Percentiles rank a stretch among this genome's conserved stretches.
Evolutionary conservation across 1,140 invertebrate species (phyloP).

Genomic region (Chironomus striatipennis): DNA sequence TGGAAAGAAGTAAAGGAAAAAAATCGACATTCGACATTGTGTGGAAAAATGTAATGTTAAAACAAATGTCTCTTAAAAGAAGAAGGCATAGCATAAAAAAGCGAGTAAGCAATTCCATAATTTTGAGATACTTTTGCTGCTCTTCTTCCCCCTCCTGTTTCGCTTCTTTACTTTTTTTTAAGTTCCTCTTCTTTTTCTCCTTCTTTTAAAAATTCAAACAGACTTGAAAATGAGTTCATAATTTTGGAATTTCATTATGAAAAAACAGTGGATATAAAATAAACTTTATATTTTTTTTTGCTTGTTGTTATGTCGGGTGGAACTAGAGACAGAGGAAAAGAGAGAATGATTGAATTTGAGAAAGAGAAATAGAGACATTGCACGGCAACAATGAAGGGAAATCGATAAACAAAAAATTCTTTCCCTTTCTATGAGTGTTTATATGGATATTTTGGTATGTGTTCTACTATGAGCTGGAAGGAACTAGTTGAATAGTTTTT

Average conservation of each 20-base stretch:
- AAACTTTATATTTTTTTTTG: too few relatives aligned
- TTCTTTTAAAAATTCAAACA: not conserved
- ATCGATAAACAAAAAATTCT: not conserved
- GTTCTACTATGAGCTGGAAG: too few relatives aligned
- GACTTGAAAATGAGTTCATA: slow-evolving; percentile 2
- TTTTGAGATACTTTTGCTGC: not conserved
- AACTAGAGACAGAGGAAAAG: not conserved
- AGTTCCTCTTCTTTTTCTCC: not conserved
- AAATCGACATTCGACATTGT: not conserved
- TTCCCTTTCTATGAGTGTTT: too few relatives aligned
- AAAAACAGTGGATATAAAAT: not conserved
- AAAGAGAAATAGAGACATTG: not conserved
- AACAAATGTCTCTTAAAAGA: not conserved
- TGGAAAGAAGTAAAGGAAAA: not conserved
- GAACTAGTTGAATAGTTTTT: too few relatives aligned
- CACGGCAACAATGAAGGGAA: not conserved
- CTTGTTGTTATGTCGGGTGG: too few relatives aligned
- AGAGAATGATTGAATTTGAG: not conserved
- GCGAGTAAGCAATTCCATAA: not conserved
- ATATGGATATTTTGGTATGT: too few relatives aligned
- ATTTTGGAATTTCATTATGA: not conserved
- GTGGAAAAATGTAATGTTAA: too few relatives aligned
- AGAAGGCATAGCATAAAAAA: not conserved
- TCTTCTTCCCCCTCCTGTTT: too few relatives aligned
- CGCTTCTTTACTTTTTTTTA: too few relatives aligned